Evolutionary conservation across 1,140 invertebrate genomes (phyloP).

Genomic region (Macrobrachium nipponense): DNA sequence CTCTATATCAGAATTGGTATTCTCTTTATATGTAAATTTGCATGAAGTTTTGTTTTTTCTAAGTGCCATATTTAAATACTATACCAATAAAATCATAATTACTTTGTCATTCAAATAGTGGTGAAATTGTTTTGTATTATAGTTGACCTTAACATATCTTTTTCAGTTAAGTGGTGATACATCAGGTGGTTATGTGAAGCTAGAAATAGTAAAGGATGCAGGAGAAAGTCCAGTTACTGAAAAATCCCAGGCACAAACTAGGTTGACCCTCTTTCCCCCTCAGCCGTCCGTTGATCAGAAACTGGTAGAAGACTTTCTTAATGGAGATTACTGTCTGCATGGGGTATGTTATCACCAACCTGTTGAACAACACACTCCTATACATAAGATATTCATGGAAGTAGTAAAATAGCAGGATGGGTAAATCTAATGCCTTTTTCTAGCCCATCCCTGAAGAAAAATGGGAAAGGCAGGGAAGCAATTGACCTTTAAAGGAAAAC

Average conservation of each 20-base stretch:
- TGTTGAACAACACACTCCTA: not conserved
- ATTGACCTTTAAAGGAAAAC: no score
- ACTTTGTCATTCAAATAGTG: no score
- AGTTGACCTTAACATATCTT: not conserved
- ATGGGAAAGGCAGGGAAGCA: no score
- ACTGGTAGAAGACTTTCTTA: constrained; percentile 81
- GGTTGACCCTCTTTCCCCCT: constrained; percentile 56
- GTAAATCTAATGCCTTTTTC: no score
- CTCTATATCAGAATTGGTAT: no score
- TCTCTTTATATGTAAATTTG: no score
- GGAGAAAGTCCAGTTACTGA: constrained; percentile 16
- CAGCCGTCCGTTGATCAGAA: constrained; percentile 73
- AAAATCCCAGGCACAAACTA: constrained; percentile 15
- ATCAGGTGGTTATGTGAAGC: constrained; percentile 46
- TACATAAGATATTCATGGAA: not conserved
- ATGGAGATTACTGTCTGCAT: constrained; percentile 84
- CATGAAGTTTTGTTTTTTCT: no score
- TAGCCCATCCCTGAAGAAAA: no score
- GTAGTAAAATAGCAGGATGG: not conserved
- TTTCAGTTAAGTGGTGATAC: constrained; percentile 46
- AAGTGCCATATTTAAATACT: not conserved
- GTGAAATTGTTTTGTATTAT: not conserved
- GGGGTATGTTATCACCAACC: constrained; percentile 74
- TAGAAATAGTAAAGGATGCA: constrained; percentile 38
- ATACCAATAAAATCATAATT: not conserved